Evolutionary conservation across 1,140 invertebrate genomes (phyloP), one percentile per base, ranked within the genome.

Genomic region (Monomorium pharaonis): DNA sequence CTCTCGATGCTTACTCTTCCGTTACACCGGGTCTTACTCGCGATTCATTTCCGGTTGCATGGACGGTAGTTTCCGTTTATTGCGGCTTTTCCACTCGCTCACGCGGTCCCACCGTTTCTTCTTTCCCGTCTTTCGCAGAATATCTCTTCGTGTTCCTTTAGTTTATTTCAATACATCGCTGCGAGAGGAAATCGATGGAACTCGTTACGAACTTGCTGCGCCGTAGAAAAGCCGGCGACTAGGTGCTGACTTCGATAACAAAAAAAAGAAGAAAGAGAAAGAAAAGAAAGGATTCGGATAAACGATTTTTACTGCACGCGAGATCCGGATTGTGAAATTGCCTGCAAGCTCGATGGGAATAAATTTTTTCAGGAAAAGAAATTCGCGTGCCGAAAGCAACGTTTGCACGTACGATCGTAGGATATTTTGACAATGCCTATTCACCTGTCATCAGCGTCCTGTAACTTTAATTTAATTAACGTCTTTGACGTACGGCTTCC

Each of bases 1-100:
- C 72, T 65, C 44, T 67, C 62, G 75, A 76, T 69, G 69, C 76
- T 89, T 81, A 62, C 67, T 84, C 69, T 85, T 89, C 81, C 88
- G 70, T 87, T 87, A 76, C 80, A 81, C 67, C 70, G 72, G 42
- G 54, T 90, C 67, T 88, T 88, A 80, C 86, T 86, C 75, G 86
- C 89, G 86, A 88, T 90, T 90, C 77, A 90, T 90, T 90, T 90
- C 88, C 89, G 88, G 72, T 76, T 78, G 76, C 74, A 77, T 58
- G 62, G 69, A 67, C 77, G 58, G 63, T 24, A 89, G 88, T 37
- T 44, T 72, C 51, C 27, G 80, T 74, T 89, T 85, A 88, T 80
- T 80, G 51, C 58, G 62, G 76, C 65, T 89, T 87, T 89, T 83
- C 76, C 83, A 65, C 58, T 86, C 60, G 86, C 69, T 83, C 56